Evolutionary conservation across 2,888 invertebrate species (phyloP), one percentile per base, ranked within the genome.

Genomic region (Seira sanloemensis): DNA sequence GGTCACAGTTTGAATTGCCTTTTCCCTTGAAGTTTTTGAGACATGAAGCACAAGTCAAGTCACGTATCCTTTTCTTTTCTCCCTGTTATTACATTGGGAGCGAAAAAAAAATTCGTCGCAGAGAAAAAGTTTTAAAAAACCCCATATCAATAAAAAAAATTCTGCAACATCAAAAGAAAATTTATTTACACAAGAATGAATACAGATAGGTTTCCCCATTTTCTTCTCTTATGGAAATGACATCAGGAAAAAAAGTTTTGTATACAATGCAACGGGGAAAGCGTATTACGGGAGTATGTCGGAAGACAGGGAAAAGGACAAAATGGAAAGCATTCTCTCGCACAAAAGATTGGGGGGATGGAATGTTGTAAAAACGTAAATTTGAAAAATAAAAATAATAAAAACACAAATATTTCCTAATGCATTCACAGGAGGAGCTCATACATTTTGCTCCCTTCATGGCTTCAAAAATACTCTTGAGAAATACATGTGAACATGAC

Each of bases 1-100:
- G 80, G 80, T 80, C 80, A 75, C 75, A 80, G n/a, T 80, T 80
- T 80, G 80, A 75, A 80, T 81, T 62, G 75, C 81, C 71, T 76
- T 81, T 81, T 62, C 65, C 75, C 69, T 76, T 81, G 75, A 81
- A 81, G 25, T 75, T 37, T 37, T 37, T 81, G 81, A 81, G 75
- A 12, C 12, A 12, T 12, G 75, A 75, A 58, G 46, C 54, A 71
- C 81, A 68, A 80, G 80, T 80, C 80, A 69, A 69, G 81, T 81
- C 80, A 74, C 74, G 80, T 80, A n/a, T 74, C 65, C 67, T 58
- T 62, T 25, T 12, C 37, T 12, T 37, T 37, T 12, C n/a, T n/a
- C 37, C 7, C 37, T 37, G 37, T 37, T 12, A 37, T 37, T 37
- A 37, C 37, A 37, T 5, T 12, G 12, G 37, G 37, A n/a, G n/a